Evolutionary conservation across 2,888 invertebrate species (phyloP).

Genomic region (Lithophane semibrunnea): DNA sequence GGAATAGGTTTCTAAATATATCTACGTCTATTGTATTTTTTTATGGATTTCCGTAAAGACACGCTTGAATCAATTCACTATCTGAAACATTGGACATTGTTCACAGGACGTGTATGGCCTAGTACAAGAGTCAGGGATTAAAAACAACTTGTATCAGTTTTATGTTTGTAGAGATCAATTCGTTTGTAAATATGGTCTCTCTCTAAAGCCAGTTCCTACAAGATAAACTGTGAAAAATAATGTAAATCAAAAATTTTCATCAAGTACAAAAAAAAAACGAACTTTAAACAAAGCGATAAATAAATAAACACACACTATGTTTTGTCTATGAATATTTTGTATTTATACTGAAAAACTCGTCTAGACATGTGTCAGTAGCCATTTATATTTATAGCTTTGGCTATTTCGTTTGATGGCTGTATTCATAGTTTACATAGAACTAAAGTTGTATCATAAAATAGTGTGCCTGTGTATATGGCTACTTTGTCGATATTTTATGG

Average conservation of each 20-base stretch:
- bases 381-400: conserved; percentile 49
- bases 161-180: neutral
- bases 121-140: neutral
- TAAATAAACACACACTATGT: conserved; percentile 11
- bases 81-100: conserved; percentile 2
- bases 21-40: too few relatives aligned
- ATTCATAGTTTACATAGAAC: conserved; percentile 19
- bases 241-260: conserved; percentile 7
- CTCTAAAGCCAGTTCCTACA: too few relatives aligned
- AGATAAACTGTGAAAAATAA: neutral
- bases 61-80: too few relatives aligned
- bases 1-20: too few relatives aligned
- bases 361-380: conserved; percentile 43
- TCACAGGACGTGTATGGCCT: too few relatives aligned
- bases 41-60: too few relatives aligned
- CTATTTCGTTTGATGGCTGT: neutral
- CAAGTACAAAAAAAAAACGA: neutral
- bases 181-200: neutral
- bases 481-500: neutral
- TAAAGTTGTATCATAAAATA: conserved; percentile 3
- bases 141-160: neutral
- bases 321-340: conserved; percentile 44
- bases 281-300: conserved; percentile 3
- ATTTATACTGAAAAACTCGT: conserved; percentile 31
- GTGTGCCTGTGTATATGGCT: neutral